Percentiles rank a stretch among this genome's conserved stretches.
These are phyloP conservation scores for Moxostoma hubbsi DNA, from an alignment of 2,797 vertebrate species.

Conservation along the genomic window DNA sequence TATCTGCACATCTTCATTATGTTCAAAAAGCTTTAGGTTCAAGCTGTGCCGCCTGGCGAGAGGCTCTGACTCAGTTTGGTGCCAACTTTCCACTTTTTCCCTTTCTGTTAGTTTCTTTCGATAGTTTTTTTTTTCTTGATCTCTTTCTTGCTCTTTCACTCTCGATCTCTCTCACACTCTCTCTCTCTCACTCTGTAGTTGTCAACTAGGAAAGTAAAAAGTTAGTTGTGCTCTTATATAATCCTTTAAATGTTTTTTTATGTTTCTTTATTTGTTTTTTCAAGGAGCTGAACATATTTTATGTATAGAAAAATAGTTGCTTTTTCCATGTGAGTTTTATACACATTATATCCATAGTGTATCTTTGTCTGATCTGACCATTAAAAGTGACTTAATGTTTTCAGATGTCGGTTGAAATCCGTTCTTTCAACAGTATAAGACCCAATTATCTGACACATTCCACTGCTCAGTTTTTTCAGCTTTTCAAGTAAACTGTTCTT, in stretches of 20 bases:
- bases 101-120: slow-evolving; percentile 64
- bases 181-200: slow-evolving; percentile 30
- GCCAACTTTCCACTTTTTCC: slow-evolving; percentile 92
- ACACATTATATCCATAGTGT: not conserved
- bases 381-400: slow-evolving; percentile 4
- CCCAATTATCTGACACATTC: slow-evolving; percentile 12
- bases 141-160: slow-evolving; percentile 29
- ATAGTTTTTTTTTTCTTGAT: slow-evolving; percentile 42
- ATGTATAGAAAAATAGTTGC: not conserved
- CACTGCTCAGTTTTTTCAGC: slow-evolving; percentile 21
- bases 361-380: slow-evolving; percentile 14
- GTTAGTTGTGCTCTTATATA: slow-evolving; percentile 23
- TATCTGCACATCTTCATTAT: slow-evolving; percentile 99
- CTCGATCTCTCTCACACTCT: slow-evolving; percentile 53
- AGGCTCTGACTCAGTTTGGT: slow-evolving; percentile 86
- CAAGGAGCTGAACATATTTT: not conserved
- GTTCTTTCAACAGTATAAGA: not conserved
- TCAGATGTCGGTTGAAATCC: not conserved
- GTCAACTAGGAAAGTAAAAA: slow-evolving; percentile 28
- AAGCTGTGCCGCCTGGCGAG: slow-evolving; percentile 99
- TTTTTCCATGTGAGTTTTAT: not conserved
- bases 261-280: not conserved
- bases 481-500: slow-evolving; percentile 27
- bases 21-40: slow-evolving; percentile 99
- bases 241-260: slow-evolving; percentile 15